Evolutionary conservation across 2,113 vertebrate species (phyloP).

Genomic region (Oceanodroma tethys): DNA sequence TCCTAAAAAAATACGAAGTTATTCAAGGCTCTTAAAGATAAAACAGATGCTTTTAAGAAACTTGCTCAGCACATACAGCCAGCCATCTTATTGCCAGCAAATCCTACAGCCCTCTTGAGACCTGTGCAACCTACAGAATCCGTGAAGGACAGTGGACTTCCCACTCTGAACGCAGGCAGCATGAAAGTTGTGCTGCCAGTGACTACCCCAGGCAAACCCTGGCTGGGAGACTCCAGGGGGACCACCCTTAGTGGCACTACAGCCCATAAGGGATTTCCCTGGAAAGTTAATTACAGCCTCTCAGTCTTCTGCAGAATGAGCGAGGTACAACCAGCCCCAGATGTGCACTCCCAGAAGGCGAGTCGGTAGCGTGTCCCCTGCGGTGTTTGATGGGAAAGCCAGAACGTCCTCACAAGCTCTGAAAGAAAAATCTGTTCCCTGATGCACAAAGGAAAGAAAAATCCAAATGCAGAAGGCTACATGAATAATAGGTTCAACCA

Average conservation of each 20-base stretch:
- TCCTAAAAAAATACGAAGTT: background rate
- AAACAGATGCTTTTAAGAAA: background rate
- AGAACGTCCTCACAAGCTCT: background rate
- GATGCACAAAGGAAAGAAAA: background rate
- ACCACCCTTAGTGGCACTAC: background rate
- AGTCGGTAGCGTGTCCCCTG: background rate
- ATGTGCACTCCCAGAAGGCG: background rate
- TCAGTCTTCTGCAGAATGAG: background rate
- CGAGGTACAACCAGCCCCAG: background rate
- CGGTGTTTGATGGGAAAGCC: background rate
- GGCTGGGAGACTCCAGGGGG: background rate
- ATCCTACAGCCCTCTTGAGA: background rate
- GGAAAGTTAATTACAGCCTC: slow-evolving; percentile 5
- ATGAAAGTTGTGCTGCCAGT: background rate
- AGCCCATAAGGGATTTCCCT: background rate
- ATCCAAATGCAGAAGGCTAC: background rate
- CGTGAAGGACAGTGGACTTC: background rate
- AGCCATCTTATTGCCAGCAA: background rate
- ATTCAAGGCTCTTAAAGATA: background rate
- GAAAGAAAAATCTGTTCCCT: background rate
- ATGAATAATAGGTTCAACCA: background rate
- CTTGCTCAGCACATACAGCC: fast-evolving
- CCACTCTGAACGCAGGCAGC: background rate
- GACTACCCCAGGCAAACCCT: background rate
- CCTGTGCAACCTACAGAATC: background rate